Percentiles rank a stretch among this genome's conserved stretches.
Evolutionary conservation across 2,888 invertebrate genomes (phyloP).

Genomic region (Frankliniella fusca): DNA sequence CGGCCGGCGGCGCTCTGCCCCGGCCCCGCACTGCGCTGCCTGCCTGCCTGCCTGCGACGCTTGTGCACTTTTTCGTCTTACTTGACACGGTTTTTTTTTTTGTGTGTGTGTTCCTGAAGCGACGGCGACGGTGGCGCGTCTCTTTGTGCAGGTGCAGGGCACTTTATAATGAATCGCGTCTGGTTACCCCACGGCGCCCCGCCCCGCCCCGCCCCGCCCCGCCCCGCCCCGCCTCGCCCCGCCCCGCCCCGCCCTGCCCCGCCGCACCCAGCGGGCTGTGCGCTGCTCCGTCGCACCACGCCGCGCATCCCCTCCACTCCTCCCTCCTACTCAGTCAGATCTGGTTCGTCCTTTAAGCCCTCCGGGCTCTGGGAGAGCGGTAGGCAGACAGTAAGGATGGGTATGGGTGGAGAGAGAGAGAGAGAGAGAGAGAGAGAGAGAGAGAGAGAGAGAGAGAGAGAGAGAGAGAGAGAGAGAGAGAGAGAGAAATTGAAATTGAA

Average conservation of each 20-base stretch:
- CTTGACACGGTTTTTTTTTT: background rate
- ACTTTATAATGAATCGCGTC: slow-evolving; percentile 21
- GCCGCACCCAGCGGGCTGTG: too few relatives aligned
- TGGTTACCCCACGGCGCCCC: background rate
- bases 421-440: background rate
- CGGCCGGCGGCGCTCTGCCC: too few relatives aligned
- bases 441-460: background rate
- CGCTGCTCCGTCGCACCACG: background rate
- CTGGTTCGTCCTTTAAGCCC: background rate
- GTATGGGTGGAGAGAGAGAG: background rate
- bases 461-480: slow-evolving; percentile 1
- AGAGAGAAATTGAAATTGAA: too few relatives aligned
- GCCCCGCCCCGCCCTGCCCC: background rate
- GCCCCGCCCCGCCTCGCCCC: background rate
- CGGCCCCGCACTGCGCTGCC: too few relatives aligned
- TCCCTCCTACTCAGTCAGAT: background rate
- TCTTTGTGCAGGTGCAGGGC: slow-evolving; percentile 13
- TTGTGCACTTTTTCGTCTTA: background rate
- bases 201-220: background rate
- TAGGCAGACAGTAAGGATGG: too few relatives aligned
- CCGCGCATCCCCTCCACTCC: background rate
- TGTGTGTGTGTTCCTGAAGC: background rate
- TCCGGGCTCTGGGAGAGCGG: too few relatives aligned
- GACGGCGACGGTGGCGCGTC: background rate
- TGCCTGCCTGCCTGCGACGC: too few relatives aligned